Evolutionary conservation across 2,797 vertebrate species (phyloP).

Genomic region (Sphaeramia orbicularis): DNA sequence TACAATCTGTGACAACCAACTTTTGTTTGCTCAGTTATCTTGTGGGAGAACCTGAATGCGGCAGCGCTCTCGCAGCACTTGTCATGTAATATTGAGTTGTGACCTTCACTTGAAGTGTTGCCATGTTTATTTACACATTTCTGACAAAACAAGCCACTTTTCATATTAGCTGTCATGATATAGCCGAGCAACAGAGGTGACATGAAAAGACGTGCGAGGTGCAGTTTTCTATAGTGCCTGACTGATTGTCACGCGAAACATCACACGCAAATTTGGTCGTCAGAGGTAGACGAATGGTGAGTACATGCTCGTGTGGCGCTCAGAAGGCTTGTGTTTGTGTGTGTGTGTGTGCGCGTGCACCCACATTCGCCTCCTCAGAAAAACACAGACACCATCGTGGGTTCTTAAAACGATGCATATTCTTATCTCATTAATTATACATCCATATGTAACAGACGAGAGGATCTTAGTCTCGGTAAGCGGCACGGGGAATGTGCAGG

Average conservation of each 20-base stretch:
- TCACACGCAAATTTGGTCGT: slow-evolving; percentile 76
- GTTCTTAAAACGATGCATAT: slow-evolving; percentile 85
- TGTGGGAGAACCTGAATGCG: slow-evolving; percentile 77
- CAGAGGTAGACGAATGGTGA: slow-evolving; percentile 62
- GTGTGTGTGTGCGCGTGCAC: slow-evolving; percentile 21
- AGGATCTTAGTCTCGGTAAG: slow-evolving; percentile 86
- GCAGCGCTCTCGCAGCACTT: slow-evolving; percentile 75
- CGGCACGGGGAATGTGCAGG: slow-evolving; percentile 77
- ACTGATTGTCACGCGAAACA: slow-evolving; percentile 77
- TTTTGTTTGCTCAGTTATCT: slow-evolving; percentile 85
- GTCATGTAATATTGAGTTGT: slow-evolving; percentile 84
- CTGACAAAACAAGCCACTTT: slow-evolving; percentile 86
- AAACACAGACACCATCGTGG: slow-evolving; percentile 76
- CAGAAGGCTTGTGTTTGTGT: slow-evolving; percentile 24
- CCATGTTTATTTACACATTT: slow-evolving; percentile 86
- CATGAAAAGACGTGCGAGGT: slow-evolving; percentile 78
- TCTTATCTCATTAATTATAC: slow-evolving; percentile 88
- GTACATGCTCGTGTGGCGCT: slow-evolving; percentile 39
- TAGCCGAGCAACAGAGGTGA: slow-evolving; percentile 79
- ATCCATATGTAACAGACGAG: slow-evolving; percentile 88
- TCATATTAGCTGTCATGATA: slow-evolving; percentile 83
- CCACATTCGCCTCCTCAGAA: slow-evolving; percentile 38
- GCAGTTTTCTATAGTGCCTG: slow-evolving; percentile 65
- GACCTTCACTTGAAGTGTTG: slow-evolving; percentile 85
- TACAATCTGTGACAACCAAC: slow-evolving; percentile 82